Conservation (phyloP, 1,140 invertebrate genomes). For the Drosophila elegans region DNA sequence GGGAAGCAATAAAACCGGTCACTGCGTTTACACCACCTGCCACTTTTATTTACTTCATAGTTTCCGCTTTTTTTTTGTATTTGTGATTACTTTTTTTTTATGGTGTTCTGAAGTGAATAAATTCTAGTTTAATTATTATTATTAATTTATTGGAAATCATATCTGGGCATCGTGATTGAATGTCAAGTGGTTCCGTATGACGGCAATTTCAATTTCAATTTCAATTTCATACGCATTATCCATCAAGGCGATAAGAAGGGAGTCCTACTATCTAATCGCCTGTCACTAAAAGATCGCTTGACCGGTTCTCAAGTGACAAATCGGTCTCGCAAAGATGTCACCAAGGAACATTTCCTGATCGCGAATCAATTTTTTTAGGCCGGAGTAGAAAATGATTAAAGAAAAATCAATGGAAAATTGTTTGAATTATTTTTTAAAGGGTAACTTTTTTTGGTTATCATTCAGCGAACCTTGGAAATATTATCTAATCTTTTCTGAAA, state of each 20-base stretch:
- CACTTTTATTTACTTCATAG: slow-evolving; percentile 16
- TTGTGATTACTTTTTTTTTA: slow-evolving; percentile 25
- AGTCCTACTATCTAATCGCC: slow-evolving; percentile 22
- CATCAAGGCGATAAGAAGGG: slow-evolving; percentile 14
- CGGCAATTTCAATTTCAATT: slow-evolving; percentile 26
- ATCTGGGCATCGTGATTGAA: slow-evolving; percentile 31
- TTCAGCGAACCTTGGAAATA: neutral
- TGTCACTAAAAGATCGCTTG: slow-evolving; percentile 12
- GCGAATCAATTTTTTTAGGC: neutral
- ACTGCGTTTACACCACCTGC: slow-evolving; percentile 15
- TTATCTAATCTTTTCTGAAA: neutral
- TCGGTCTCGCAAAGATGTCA: slow-evolving; percentile 9
- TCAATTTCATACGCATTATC: slow-evolving; percentile 39
- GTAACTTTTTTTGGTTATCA: neutral
- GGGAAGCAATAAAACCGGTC: slow-evolving; percentile 24
- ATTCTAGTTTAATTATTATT: slow-evolving; percentile 64
- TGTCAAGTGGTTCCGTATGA: slow-evolving; percentile 21
- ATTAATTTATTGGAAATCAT: slow-evolving; percentile 48
- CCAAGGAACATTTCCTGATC: slow-evolving; percentile 12
- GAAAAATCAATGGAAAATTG: neutral
- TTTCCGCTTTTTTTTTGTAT: slow-evolving; percentile 10
- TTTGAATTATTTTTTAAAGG: no score
- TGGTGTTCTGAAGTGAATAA: slow-evolving; percentile 55
- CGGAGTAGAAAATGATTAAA: no score
- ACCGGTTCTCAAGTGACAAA: slow-evolving; percentile 4